phyloP scores from a whole-genome alignment of 2,797 vertebrate species.

The Oophaga sylvatica region DNA sequence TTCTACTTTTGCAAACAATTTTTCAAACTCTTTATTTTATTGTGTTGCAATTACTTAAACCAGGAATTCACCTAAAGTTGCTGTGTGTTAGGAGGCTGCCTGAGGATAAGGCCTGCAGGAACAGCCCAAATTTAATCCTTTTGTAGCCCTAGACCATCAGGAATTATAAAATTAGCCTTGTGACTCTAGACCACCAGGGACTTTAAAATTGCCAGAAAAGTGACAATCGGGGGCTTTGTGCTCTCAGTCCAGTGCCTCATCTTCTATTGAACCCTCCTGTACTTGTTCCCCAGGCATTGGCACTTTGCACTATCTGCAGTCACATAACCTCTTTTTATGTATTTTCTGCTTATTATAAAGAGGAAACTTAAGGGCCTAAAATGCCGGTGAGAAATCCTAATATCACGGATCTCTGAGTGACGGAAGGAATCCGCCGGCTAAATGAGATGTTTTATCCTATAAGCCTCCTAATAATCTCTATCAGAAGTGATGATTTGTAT shows the following conservation, averaged over 20 bases:
- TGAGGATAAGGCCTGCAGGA: no score
- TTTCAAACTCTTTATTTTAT: no score
- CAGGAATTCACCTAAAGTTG: no score
- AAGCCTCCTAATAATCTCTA: not conserved
- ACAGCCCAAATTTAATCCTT: no score
- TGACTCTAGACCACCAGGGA: not conserved
- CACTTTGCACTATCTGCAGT: no score
- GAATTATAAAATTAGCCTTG: not conserved
- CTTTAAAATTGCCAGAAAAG: not conserved
- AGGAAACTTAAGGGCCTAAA: not conserved
- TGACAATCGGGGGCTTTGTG: not conserved
- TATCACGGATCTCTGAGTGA: not conserved
- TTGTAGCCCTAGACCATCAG: not conserved
- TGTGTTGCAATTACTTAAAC: no score
- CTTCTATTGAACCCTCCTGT: not conserved
- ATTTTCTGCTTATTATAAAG: not conserved
- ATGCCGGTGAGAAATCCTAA: not conserved
- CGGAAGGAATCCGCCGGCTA: not conserved
- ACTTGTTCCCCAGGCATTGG: not conserved
- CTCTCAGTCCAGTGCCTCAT: no score
- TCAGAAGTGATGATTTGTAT: not conserved
- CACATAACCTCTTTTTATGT: not conserved
- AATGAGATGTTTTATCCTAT: not conserved
- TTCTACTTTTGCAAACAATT: no score
- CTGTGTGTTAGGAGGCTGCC: no score